Evolutionary conservation across 2,888 invertebrate species (phyloP).

Genomic region (Encarsia formosa): DNA sequence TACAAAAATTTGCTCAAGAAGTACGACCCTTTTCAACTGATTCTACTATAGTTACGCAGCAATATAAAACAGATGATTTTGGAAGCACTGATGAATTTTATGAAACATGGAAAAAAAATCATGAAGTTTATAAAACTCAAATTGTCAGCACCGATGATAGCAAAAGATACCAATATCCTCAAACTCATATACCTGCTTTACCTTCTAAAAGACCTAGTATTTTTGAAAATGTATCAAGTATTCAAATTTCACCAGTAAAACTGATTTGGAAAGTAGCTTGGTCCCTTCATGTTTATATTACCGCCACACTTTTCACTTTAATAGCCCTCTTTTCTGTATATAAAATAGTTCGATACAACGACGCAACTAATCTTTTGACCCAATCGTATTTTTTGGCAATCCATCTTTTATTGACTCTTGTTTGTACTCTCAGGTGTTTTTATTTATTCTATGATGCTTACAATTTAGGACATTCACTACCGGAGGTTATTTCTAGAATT

Average conservation of each 20-base stretch:
- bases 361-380: conserved; percentile 79
- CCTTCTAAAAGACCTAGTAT: conserved; percentile 40
- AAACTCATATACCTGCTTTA: conserved; percentile 45
- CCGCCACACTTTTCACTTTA: conserved; percentile 79
- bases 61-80: conserved; percentile 41
- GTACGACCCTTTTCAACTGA: no score
- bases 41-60: conserved; percentile 1
- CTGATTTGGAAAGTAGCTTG: conserved; percentile 80
- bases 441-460: conserved; percentile 90
- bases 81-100: conserved; percentile 36
- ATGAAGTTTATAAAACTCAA: conserved; percentile 5
- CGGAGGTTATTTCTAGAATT: conserved; percentile 72
- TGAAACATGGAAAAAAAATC: conserved; percentile 28
- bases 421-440: conserved; percentile 78
- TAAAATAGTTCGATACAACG: conserved; percentile 81
- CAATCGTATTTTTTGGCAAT: conserved; percentile 85
- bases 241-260: conserved; percentile 51
- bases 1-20: no score
- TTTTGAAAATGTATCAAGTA: conserved; percentile 30
- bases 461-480: conserved; percentile 78
- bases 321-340: conserved; percentile 81
- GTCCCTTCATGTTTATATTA: conserved; percentile 87
- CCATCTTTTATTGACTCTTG: conserved; percentile 75
- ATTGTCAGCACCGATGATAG: conserved; percentile 27
- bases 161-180: conserved; percentile 43